Conservation (phyloP, 2,888 invertebrate species). For the Hydrotaea diabolus region DNA sequence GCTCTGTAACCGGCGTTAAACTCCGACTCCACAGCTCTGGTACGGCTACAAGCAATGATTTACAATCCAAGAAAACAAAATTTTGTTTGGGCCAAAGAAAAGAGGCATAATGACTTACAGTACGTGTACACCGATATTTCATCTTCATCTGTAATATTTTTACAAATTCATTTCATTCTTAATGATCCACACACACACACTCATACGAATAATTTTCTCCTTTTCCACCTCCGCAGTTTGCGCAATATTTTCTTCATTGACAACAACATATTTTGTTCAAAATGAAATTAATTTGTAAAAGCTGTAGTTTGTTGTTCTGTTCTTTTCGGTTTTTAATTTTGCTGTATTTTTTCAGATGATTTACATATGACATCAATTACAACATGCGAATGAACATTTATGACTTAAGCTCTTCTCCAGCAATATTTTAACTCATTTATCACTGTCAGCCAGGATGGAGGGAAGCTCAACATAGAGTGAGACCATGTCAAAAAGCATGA, state of each 20-base stretch:
- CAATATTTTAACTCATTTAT: constrained; percentile 55
- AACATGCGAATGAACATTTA: constrained; percentile 47
- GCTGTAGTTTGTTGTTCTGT: constrained; percentile 24
- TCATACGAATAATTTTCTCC: too few species aligned
- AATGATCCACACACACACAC: too few species aligned
- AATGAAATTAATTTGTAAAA: background rate
- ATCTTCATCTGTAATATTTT: too few species aligned
- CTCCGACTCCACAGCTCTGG: background rate
- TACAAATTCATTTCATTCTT: too few species aligned
- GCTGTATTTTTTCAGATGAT: constrained; percentile 41
- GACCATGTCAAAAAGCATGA: constrained; percentile 11
- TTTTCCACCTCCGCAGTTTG: background rate
- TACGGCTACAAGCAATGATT: too few species aligned
- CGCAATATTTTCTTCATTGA: constrained; percentile 1
- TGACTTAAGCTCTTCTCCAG: constrained; percentile 47
- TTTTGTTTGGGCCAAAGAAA: too few species aligned
- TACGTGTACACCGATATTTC: too few species aligned
- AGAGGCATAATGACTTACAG: too few species aligned
- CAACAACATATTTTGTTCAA: background rate
- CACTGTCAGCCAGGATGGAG: constrained; percentile 42
- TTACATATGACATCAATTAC: constrained; percentile 62
- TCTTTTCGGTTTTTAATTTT: constrained; percentile 45
- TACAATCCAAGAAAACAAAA: too few species aligned
- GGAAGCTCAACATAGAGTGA: background rate
- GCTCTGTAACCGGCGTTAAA: too few species aligned